Evolutionary conservation across 2,888 invertebrate genomes (phyloP).

Genomic region (Drosophila macrospina): DNA sequence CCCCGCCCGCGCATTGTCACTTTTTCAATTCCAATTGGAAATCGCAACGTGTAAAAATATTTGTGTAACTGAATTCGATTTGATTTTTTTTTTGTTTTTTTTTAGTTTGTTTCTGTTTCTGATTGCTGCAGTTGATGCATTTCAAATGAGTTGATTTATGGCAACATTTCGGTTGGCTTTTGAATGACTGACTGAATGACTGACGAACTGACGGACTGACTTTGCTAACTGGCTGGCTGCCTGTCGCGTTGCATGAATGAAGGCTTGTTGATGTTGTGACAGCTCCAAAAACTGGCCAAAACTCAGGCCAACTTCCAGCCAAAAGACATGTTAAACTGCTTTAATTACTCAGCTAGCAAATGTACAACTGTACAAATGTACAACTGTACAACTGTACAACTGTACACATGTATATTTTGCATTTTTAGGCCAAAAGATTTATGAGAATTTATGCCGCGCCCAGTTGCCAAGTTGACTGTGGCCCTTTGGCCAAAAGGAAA

Average conservation of each 20-base stretch:
- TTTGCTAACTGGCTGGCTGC: constrained; percentile 39
- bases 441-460: constrained; percentile 75
- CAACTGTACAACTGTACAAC: constrained; percentile 34
- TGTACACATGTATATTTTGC: constrained; percentile 35
- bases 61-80: constrained; percentile 76
- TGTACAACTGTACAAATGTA: constrained; percentile 36
- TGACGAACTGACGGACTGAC: constrained; percentile 47
- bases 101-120: constrained; percentile 74
- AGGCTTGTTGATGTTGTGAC: constrained; percentile 79
- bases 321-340: constrained; percentile 77
- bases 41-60: constrained; percentile 78
- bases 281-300: constrained; percentile 70
- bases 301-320: constrained; percentile 43
- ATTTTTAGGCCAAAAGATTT: constrained; percentile 67
- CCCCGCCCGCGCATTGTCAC: constrained; percentile 75
- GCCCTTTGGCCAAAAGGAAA: constrained; percentile 76
- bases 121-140: constrained; percentile 82
- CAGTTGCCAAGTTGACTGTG: constrained; percentile 39
- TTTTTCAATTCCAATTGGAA: constrained; percentile 66
- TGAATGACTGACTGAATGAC: constrained; percentile 62
- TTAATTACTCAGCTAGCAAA: constrained; percentile 73
- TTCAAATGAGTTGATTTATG: constrained; percentile 82
- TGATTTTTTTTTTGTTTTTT: constrained; percentile 53
- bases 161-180: constrained; percentile 73
- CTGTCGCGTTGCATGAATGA: constrained; percentile 75